Percentiles rank a stretch among this genome's conserved stretches.
phyloP scores from a whole-genome alignment of 2,888 invertebrate species.

The Biston stratarius region DNA sequence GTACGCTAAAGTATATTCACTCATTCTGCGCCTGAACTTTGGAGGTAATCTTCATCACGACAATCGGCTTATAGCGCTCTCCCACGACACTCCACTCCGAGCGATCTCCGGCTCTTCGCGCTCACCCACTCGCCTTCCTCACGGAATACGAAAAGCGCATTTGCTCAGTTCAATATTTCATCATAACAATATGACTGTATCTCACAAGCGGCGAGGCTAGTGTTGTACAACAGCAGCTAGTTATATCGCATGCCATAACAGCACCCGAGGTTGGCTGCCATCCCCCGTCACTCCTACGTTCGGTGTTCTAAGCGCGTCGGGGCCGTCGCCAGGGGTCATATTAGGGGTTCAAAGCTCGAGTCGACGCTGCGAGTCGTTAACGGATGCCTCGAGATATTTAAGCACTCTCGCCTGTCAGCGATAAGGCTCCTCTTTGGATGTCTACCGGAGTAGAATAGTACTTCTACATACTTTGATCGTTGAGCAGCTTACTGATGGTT shows the following conservation, averaged over 20 bases:
- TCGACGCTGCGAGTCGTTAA: background rate
- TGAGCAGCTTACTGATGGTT: background rate
- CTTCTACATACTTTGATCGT: background rate
- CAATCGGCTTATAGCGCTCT: too few species aligned
- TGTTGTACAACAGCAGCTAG: background rate
- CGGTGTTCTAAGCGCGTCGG: constrained; percentile 1
- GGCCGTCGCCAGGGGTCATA: constrained; percentile 5
- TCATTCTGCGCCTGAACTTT: too few species aligned
- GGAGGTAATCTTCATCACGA: too few species aligned
- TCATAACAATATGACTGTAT: background rate
- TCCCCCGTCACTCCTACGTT: constrained; percentile 2
- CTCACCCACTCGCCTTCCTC: too few species aligned
- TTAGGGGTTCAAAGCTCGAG: background rate
- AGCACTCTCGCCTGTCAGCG: background rate
- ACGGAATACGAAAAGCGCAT: too few species aligned
- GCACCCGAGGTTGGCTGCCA: background rate
- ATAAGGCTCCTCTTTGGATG: background rate
- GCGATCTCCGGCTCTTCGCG: too few species aligned
- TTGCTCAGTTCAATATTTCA: background rate
- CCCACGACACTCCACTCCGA: too few species aligned
- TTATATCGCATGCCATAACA: background rate
- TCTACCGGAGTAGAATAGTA: background rate
- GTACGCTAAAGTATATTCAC: too few species aligned
- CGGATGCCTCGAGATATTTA: constrained; percentile 8
- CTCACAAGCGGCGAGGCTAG: background rate